Base-by-base conservation (phyloP, 2,888 invertebrate species). In the Xestobium rufovillosum region DNA sequence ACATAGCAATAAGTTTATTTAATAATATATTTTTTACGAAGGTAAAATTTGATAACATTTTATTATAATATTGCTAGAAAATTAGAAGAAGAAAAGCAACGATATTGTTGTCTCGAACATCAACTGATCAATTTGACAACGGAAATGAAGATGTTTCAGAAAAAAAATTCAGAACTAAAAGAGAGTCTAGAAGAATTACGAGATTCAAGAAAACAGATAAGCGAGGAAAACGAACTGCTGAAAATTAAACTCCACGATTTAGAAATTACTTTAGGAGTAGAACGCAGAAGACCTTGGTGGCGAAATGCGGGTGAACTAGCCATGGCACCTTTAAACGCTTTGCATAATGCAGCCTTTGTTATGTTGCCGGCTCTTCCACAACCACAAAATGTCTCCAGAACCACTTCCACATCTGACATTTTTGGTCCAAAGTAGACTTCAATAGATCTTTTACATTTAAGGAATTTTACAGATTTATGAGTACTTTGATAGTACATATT, bases 281-380 rank as follows among this genome's bases (percentile, higher is more conserved):
- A 19, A 19, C 6, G 23, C 6, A 19, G n/a, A n/a, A 6, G 23
- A 19, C 23, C 23, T 19, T 19, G 23, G 23, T 19, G 23, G 23
- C 6, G 23, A 19, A 19, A 19, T 19, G 23, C 23, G n/a, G n/a
- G 6, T 19, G 23, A 19, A 8, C n/a, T 19, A n/a, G 23, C 23
- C 23, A 19, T 8, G n/a, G 23, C n/a, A 8, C 23, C 23, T 8
- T 19, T 19, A n/a, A 19, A n/a, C 23, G 23, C 23, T n/a, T 8
- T 19, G 6, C 23, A 19, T 6, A 19, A n/a, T 19, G 23, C 23
- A n/a, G 23, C 23, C 6, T 19, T 19, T 19, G 23, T 19, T 19
- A 19, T 19, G 23, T 19, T 19, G n/a, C 23, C 23, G n/a, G 23
- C 23, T 19, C 23, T 19, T 6, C 23, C 23, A n/a, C 23, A 19